These are phyloP conservation scores for Platycnemis pennipes DNA, from an alignment of 2,888 invertebrate species.

Conservation along the genomic window DNA sequence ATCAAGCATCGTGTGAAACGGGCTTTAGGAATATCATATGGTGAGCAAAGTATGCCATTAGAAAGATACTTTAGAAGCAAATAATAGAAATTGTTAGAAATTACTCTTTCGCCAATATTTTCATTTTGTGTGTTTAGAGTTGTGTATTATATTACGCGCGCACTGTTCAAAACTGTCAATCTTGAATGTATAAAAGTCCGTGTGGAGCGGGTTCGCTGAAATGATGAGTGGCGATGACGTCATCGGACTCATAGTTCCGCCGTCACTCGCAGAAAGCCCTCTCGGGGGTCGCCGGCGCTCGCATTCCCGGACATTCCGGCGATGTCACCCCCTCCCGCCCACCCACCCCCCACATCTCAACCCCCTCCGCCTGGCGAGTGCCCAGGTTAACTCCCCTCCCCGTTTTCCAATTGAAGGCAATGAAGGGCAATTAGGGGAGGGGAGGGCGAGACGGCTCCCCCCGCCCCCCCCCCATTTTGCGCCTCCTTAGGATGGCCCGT, in stretches of 20 bases:
- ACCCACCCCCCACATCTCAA: background rate
- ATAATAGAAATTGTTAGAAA: too few species aligned
- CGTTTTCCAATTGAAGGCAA: background rate
- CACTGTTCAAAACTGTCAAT: too few species aligned
- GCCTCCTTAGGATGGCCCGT: background rate
- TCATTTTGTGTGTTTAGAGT: too few species aligned
- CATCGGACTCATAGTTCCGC: background rate
- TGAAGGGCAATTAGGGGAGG: background rate
- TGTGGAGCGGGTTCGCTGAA: too few species aligned
- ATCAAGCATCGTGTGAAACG: too few species aligned
- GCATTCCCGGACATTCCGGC: background rate
- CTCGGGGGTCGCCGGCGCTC: background rate
- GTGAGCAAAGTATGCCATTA: too few species aligned
- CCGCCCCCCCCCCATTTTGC: background rate
- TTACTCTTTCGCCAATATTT: too few species aligned
- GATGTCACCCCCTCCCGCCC: background rate
- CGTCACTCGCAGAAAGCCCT: background rate
- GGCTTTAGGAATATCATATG: too few species aligned
- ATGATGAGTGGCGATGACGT: too few species aligned
- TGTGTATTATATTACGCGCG: too few species aligned
- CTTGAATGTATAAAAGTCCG: too few species aligned
- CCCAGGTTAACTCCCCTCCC: background rate
- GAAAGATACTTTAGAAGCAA: too few species aligned
- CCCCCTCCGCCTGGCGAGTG: background rate
- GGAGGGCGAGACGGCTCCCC: background rate